phyloP scores from a whole-genome alignment of 2,113 vertebrate species.

The Phycodurus eques region DNA sequence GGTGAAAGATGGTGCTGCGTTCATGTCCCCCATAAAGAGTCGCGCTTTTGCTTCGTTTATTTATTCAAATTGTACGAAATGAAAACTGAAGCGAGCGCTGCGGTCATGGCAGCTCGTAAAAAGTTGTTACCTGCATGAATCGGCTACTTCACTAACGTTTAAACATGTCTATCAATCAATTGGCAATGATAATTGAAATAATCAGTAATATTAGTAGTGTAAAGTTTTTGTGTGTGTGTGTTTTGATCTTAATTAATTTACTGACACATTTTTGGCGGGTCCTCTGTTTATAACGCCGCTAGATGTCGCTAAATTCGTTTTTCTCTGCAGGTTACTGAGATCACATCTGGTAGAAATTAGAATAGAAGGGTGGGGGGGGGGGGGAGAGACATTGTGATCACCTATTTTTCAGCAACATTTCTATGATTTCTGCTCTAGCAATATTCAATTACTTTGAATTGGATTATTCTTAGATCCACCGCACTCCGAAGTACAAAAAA shows the following conservation, averaged over 20 bases:
- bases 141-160: too few species aligned
- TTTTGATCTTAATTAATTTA: too few species aligned
- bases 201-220: too few species aligned
- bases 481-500: neutral
- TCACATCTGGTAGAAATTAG: neutral
- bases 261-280: neutral
- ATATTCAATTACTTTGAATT: conserved; percentile 85
- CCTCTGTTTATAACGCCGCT: neutral
- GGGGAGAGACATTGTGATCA: too few species aligned
- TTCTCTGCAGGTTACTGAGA: neutral
- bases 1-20: neutral
- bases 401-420: neutral
- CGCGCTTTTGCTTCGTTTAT: too few species aligned
- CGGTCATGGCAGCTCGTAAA: too few species aligned
- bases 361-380: too few species aligned
- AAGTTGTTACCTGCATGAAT: too few species aligned
- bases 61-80: neutral
- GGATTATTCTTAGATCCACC: conserved; percentile 60
- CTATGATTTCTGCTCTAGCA: neutral
- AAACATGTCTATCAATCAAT: too few species aligned
- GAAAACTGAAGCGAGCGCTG: neutral
- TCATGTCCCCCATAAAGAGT: neutral
- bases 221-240: too few species aligned
- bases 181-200: too few species aligned
- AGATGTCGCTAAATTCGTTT: conserved; percentile 18